These are phyloP conservation scores for Meiosimyza decipiens DNA, from an alignment of 2,888 invertebrate species.

Conservation along the genomic window DNA sequence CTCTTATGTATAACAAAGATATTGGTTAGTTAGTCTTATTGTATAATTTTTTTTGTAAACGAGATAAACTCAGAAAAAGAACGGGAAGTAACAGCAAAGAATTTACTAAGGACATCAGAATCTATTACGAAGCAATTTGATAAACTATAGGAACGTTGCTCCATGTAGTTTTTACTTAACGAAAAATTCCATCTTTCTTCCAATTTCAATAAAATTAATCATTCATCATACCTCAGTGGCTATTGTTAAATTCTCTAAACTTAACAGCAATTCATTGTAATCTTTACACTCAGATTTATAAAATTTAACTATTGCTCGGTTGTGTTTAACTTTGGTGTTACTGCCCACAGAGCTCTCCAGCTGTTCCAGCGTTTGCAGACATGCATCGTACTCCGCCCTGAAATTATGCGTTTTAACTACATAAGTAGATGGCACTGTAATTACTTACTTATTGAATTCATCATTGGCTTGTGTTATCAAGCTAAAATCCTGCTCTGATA, in stretches of 20 bases:
- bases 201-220: conserved; percentile 5
- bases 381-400: conserved; percentile 58
- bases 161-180: no score
- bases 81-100: no score
- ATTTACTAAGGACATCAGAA: no score
- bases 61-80: no score
- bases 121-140: no score
- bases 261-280: conserved; percentile 78
- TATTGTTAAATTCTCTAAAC: conserved; percentile 69
- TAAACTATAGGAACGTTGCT: no score
- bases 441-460: conserved; percentile 59
- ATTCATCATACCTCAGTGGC: conserved; percentile 45
- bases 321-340: conserved; percentile 70
- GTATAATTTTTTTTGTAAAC: no score
- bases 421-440: not conserved
- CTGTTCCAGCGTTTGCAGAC: conserved; percentile 57
- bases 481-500: conserved; percentile 55
- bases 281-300: conserved; percentile 79
- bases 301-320: conserved; percentile 86
- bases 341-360: conserved; percentile 57
- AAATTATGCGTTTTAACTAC: conserved; percentile 9
- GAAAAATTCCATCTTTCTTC: no score
- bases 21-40: no score
- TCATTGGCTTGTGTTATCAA: conserved; percentile 61
- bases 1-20: no score